Base-by-base conservation (phyloP, 2,888 invertebrate species). In the Schizotus pectinicornis region DNA sequence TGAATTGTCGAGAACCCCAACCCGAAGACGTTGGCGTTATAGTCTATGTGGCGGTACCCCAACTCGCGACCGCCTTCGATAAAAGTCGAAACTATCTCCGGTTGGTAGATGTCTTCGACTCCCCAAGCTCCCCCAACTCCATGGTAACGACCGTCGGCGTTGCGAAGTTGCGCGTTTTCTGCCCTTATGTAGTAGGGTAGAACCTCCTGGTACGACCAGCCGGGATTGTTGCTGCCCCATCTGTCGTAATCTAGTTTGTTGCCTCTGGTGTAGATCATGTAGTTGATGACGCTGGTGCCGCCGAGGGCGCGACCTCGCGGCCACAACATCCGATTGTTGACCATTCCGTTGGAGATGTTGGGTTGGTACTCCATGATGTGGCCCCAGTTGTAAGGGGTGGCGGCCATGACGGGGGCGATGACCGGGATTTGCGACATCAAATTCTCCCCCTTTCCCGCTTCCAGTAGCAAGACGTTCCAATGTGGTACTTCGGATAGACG, bases 211-310 rank as follows among this genome's bases (percentile, higher is more conserved):
- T 85, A 87, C 1, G 88, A 83, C 84, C 84, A 76, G 1, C 74
- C 74, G 0, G 62, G 80, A 70, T 90, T 91, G 1, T 91, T 91
- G 12, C 83, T 82, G 0, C 79, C 81, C 85, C 90, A 89, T 38
- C 82, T 79, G 69, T 93, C 88, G 79, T 89, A 93, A 71, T 92
- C 91, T 6, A 81, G 78, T 1, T 83, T 84, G 70, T 86, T 83
- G 0, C 85, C 86, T 51, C 86, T 77, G 1, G 83, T 81, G 70
- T 85, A 85, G 61, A 82, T 82, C 84, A 85, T 85, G 57, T 68
- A 69, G 52, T 75, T 74, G 22, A 74, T 70, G 2, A 69, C 64
- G 6, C 68, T 67, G 0, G 71, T 64, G 0, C 86, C 86, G 0
- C 87, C 87, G 62, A 85, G 64, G 2, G 83, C 84, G 70, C 82